A percentile compares a stretch with the other conserved stretches of the same genome.
Conservation (phyloP, 1,140 invertebrate genomes). For the Drosophila lacteicornis region DNA sequence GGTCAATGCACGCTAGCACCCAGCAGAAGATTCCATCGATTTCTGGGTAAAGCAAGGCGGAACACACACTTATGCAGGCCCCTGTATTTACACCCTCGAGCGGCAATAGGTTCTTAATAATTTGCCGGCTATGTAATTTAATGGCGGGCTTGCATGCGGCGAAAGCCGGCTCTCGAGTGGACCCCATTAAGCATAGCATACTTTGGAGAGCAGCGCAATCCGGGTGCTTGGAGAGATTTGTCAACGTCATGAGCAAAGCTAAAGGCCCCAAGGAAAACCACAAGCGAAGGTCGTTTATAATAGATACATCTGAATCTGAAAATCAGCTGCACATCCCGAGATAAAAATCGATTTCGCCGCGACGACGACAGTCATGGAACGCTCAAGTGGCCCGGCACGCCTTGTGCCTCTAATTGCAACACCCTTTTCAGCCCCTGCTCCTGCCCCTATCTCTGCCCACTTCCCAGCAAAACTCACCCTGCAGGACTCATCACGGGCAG, state of each 20-base stretch:
- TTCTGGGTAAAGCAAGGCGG: conserved; percentile 42
- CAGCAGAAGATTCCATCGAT: conserved; percentile 70
- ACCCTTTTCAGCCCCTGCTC: not conserved
- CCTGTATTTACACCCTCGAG: conserved; percentile 26
- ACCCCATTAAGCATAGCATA: conserved; percentile 17
- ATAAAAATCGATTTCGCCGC: conserved; percentile 74
- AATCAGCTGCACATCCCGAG: conserved; percentile 71
- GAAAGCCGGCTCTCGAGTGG: conserved; percentile 25
- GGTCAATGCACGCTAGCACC: conserved; percentile 75
- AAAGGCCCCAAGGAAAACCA: conserved; percentile 23
- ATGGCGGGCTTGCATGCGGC: conserved; percentile 48
- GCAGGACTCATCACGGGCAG: conserved; percentile 65
- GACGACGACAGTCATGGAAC: conserved; percentile 45
- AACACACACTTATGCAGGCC: conserved; percentile 28
- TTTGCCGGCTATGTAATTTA: conserved; percentile 55
- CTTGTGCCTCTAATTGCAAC: conserved; percentile 14
- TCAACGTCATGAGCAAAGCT: conserved; percentile 26
- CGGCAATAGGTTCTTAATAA: conserved; percentile 40
- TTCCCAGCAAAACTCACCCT: conserved; percentile 56
- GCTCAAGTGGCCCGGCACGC: conserved; percentile 57
- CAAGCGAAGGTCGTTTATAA: conserved; percentile 59
- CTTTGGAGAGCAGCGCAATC: conserved; percentile 12
- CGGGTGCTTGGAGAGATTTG: conserved; percentile 40
- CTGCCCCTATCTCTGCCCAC: not conserved
- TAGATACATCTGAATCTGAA: conserved; percentile 35